A percentile compares a stretch with the other conserved stretches of the same genome.
Conservation (phyloP, 92 coral and sea anemone species). For the Pocillopora grandis region DNA sequence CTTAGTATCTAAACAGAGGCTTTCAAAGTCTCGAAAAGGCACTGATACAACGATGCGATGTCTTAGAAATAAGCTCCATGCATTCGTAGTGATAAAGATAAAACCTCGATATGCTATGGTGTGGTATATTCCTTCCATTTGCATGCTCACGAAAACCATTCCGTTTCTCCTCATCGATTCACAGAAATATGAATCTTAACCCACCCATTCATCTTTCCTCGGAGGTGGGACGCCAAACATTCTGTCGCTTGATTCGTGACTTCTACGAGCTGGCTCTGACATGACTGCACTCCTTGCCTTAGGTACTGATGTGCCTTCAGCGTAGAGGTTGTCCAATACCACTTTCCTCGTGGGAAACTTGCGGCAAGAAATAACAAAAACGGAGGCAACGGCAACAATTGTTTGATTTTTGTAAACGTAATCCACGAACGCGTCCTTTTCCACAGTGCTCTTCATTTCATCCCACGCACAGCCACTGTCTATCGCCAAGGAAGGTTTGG, state of each 20-base stretch:
- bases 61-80: no score
- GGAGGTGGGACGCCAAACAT: neutral
- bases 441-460: slow-evolving; percentile 46
- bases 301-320: neutral
- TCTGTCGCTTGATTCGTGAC: neutral
- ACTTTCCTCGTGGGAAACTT: neutral
- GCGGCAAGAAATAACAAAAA: slow-evolving; percentile 61
- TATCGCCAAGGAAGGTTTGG: slow-evolving; percentile 53
- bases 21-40: no score
- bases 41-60: no score
- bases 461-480: slow-evolving; percentile 96
- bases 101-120: no score
- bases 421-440: slow-evolving; percentile 84
- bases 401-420: slow-evolving; percentile 69
- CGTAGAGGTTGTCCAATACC: neutral
- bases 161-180: no score
- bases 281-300: slow-evolving; percentile 16
- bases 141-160: no score
- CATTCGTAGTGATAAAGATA: no score
- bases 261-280: neutral
- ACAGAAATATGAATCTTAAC: neutral
- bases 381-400: slow-evolving; percentile 69
- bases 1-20: no score
- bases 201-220: slow-evolving; percentile 3
- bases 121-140: no score